Base-by-base conservation (phyloP, 2,797 vertebrate species). In the Crocidura indochinensis region DNA sequence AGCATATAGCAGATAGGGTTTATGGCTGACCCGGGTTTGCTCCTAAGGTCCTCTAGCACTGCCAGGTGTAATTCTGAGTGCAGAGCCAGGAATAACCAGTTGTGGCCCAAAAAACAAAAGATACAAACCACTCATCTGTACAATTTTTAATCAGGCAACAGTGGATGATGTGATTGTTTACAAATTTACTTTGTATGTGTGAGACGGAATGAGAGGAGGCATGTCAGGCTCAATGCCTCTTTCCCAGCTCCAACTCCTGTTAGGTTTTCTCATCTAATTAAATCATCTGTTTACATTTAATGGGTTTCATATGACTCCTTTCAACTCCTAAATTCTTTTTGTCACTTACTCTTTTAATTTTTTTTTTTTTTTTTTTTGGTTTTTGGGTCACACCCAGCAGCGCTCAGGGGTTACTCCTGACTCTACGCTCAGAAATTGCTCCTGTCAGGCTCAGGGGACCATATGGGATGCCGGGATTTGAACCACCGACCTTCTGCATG, bases 251-350 rank as follows among this genome's bases (percentile, higher is more conserved):
- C 64, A 90, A 6, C 74, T 93, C 85, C 27, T 69, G 22, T 87
- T 91, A 10, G 7, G n/a, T 84, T 72, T 87, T 69, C 77, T 79
- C 49, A 71, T 20, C 65, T 72, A 79, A 75, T 29, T 47, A 56
- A 94, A 47, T 87, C n/a, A 69, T 64, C 78, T 78, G 38, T 80
- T 84, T 96, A 46, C 27, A 77, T 79, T 75, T 86, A 77, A n/a
- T 65, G n/a, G 76, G n/a, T 60, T 64, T 26, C 85, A 82, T 77
- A n/a, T 79, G 47, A 4, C 14, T 6, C 56, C 14, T 91, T 72
- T 17, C 0, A 84, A 62, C 53, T 27, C 53, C 38, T 38, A 38
- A 38, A 38, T 38, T 38, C 38, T 38, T 38, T 38, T 38, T 38
- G 38, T 38, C 38, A 38, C 38, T 38, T 38, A 26, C 68, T 89